Evolutionary conservation across 2,888 invertebrate species (phyloP).

Genomic region (Crepidodera aurea): DNA sequence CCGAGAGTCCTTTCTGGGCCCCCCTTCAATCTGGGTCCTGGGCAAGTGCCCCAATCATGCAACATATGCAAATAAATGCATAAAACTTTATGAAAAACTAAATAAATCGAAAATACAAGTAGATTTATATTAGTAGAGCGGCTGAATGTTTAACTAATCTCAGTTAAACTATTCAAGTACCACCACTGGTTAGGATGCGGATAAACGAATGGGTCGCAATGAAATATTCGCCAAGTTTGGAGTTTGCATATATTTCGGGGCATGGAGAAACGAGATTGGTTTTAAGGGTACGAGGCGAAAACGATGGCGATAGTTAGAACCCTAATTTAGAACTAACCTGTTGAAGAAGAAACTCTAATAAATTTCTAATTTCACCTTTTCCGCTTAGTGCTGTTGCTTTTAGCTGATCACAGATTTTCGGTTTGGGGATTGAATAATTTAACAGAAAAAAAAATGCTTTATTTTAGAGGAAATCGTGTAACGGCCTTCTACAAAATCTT

Average conservation of each 20-base stretch:
- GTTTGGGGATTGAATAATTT: not conserved
- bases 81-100: too few species aligned
- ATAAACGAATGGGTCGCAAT: slow-evolving; percentile 16
- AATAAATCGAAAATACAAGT: too few species aligned
- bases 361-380: slow-evolving; percentile 25
- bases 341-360: slow-evolving; percentile 25
- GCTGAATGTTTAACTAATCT: not conserved
- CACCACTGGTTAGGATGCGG: slow-evolving; percentile 9
- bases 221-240: slow-evolving; percentile 16
- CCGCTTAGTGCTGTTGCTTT: slow-evolving; percentile 10
- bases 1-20: too few species aligned
- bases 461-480: too few species aligned
- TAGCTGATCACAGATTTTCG: not conserved
- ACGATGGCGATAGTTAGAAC: slow-evolving; percentile 18
- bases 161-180: not conserved
- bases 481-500: too few species aligned
- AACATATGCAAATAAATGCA: too few species aligned
- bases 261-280: slow-evolving; percentile 6
- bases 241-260: slow-evolving; percentile 17
- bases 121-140: too few species aligned
- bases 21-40: too few species aligned
- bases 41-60: too few species aligned
- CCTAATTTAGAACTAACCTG: slow-evolving; percentile 23
- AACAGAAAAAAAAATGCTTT: not conserved
- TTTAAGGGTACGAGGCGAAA: slow-evolving; percentile 5